These are phyloP conservation scores for Oscheius sp. DNA, from an alignment of 2,888 invertebrate species.

Conservation along the genomic window DNA sequence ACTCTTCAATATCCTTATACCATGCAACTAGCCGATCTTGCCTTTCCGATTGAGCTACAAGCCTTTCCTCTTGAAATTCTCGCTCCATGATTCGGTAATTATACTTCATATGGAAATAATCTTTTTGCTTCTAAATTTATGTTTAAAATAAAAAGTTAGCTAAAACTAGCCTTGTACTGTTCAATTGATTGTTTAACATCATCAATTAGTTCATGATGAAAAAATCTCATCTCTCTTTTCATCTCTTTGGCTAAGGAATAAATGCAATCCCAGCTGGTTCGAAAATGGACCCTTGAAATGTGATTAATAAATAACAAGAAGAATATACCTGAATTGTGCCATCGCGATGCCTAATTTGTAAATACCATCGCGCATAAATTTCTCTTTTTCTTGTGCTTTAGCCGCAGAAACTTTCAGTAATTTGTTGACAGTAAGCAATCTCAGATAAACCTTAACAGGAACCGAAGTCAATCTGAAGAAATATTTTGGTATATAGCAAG, in stretches of 20 bases:
- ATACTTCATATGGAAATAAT: not conserved
- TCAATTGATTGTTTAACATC: slow-evolving; percentile 10
- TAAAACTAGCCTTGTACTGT: not conserved
- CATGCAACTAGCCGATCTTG: too few relatives aligned
- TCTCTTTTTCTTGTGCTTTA: too few relatives aligned
- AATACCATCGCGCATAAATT: too few relatives aligned
- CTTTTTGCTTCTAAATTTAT: slow-evolving; percentile 1
- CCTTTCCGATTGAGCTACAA: too few relatives aligned
- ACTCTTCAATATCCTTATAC: slow-evolving; percentile 3
- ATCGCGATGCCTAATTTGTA: too few relatives aligned
- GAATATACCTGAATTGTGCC: not conserved
- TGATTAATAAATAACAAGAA: not conserved
- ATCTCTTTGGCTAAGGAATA: not conserved
- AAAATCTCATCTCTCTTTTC: slow-evolving; percentile 15
- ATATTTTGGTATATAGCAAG: too few relatives aligned
- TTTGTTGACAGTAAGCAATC: not conserved
- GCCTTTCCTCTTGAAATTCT: too few relatives aligned
- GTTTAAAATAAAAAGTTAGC: not conserved
- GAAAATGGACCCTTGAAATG: not conserved
- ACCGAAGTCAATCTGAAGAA: too few relatives aligned
- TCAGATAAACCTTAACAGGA: too few relatives aligned
- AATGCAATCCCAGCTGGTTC: not conserved
- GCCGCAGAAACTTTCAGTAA: not conserved
- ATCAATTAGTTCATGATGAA: not conserved
- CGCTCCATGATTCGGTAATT: not conserved